These are phyloP conservation scores for Drosophila takahashii DNA, from an alignment of 1,140 invertebrate species.

Conservation along the genomic window DNA sequence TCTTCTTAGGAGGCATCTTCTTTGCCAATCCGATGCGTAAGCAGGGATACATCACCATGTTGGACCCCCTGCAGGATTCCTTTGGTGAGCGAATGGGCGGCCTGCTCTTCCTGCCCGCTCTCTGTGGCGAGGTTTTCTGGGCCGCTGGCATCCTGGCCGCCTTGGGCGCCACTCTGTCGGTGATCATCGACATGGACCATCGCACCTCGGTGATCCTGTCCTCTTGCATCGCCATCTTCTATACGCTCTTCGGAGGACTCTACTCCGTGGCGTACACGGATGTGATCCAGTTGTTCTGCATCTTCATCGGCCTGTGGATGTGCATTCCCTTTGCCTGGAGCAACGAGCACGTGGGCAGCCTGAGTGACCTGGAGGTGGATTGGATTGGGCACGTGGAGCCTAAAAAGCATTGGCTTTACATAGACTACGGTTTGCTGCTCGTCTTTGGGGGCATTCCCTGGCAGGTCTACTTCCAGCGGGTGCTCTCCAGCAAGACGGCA, in stretches of 20 bases:
- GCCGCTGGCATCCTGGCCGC: constrained; percentile 98
- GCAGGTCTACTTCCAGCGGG: constrained; percentile 99
- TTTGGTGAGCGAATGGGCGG: constrained; percentile 99
- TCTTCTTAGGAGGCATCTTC: constrained; percentile 94
- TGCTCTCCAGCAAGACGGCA: constrained; percentile 97
- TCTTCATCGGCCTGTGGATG: constrained; percentile 99
- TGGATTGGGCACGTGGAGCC: constrained; percentile 94
- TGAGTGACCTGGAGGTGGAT: constrained; percentile 92
- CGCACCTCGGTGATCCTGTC: constrained; percentile 96
- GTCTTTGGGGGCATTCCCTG: constrained; percentile 99
- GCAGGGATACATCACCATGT: constrained; percentile 99
- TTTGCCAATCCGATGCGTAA: constrained; percentile 99
- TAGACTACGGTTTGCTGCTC: constrained; percentile 96
- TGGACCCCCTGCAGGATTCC: constrained; percentile 98
- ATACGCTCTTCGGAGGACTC: constrained; percentile 98
- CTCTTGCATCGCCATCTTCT: constrained; percentile 97
- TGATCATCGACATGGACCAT: constrained; percentile 98
- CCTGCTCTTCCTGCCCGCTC: constrained; percentile 96
- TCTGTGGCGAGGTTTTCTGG: constrained; percentile 99
- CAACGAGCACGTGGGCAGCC: constrained; percentile 92
- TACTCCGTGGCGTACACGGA: constrained; percentile 99
- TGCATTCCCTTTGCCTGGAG: constrained; percentile 98
- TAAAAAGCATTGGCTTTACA: constrained; percentile 92
- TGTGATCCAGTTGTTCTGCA: constrained; percentile 99
- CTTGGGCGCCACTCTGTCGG: constrained; percentile 96